Percentiles rank a stretch among this genome's conserved stretches.
Evolutionary conservation across 2,797 vertebrate species (phyloP).

Genomic region (Microchirus variegatus): DNA sequence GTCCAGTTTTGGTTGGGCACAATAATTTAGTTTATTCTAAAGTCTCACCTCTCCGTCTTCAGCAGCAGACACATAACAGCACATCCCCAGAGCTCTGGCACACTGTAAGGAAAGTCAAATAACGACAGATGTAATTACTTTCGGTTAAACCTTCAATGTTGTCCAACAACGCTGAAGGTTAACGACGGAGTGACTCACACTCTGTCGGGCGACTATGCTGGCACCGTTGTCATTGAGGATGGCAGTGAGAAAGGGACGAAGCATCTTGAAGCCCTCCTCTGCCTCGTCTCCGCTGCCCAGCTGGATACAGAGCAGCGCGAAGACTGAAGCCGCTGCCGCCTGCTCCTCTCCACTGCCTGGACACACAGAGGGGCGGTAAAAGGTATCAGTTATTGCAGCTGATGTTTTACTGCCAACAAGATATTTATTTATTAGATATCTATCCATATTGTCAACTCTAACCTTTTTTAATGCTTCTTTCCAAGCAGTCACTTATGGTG

Average conservation of each 20-base stretch:
- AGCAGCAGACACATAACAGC: constrained; percentile 91
- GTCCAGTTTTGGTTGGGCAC: too few species aligned
- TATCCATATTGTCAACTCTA: background rate
- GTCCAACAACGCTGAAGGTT: background rate
- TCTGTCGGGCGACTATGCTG: constrained; percentile 86
- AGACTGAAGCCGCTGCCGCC: constrained; percentile 85
- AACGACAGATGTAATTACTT: background rate
- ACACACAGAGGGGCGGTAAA: background rate
- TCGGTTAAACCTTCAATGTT: background rate
- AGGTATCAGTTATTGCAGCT: background rate
- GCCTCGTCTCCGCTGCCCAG: constrained; percentile 88
- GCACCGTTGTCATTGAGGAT: constrained; percentile 86
- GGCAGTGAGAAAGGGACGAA: constrained; percentile 85
- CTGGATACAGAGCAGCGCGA: constrained; percentile 91
- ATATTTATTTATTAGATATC: too few species aligned
- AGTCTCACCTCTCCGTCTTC: constrained; percentile 89
- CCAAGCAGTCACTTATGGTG: constrained; percentile 88
- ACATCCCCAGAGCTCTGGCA: constrained; percentile 90
- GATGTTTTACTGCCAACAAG: constrained; percentile 67
- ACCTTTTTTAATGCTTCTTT: constrained; percentile 88
- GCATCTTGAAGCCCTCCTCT: constrained; percentile 87
- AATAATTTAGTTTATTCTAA: background rate
- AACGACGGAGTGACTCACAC: constrained; percentile 83
- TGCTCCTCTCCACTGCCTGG: constrained; percentile 93
- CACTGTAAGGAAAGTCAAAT: constrained; percentile 77